Percentiles rank a stretch among this genome's conserved stretches.
Conservation (phyloP, 2,113 vertebrate genomes). For the Thryonomys swinderianus region DNA sequence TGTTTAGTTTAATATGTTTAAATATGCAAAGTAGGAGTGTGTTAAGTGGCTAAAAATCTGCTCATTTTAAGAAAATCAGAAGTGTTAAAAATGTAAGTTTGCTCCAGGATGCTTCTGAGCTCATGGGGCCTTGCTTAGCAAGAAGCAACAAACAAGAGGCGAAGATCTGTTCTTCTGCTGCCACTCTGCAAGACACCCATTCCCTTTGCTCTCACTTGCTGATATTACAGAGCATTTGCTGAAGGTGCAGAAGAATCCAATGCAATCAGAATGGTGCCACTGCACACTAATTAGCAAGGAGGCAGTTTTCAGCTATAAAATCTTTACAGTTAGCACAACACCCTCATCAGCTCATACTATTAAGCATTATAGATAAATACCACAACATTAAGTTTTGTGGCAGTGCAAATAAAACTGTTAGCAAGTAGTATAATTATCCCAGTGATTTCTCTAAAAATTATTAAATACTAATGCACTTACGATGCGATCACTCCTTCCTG, state of each 20-base stretch:
- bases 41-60: neutral
- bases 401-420: constrained; percentile 30
- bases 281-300: constrained; percentile 55
- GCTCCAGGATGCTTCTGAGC: neutral
- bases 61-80: neutral
- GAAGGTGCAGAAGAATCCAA: neutral
- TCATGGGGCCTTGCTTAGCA: neutral
- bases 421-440: constrained; percentile 18
- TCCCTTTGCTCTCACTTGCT: neutral
- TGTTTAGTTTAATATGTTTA: neutral
- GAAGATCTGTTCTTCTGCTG: neutral
- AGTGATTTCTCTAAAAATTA: neutral
- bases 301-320: constrained; percentile 40
- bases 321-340: constrained; percentile 39
- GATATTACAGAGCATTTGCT: neutral
- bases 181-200: neutral
- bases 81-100: neutral
- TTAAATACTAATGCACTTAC: constrained; percentile 5
- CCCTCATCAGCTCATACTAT: neutral
- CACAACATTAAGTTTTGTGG: constrained; percentile 56
- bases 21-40: neutral
- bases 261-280: neutral
- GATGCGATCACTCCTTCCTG: neutral
- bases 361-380: constrained; percentile 36
- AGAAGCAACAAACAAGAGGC: neutral